Evolutionary conservation across 1,140 invertebrate species (phyloP), one percentile per base, ranked within the genome.

Genomic region (Pseudoatta argentina): DNA sequence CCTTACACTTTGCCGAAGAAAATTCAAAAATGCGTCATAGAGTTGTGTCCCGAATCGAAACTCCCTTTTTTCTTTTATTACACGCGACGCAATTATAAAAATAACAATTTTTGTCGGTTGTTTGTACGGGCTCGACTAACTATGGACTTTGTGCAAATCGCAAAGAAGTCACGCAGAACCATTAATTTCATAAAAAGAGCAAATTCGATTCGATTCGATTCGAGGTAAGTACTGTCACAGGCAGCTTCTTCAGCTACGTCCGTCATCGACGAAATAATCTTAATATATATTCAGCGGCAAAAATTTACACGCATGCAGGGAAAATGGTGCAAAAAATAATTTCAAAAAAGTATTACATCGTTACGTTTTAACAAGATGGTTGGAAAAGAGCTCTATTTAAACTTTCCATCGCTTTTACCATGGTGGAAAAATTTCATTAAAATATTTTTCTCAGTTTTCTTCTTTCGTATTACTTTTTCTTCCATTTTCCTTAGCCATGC

Each of bases 221-320:
- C 10, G 76, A 86, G 85, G 85, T 86, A 86, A 81, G 76, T 86
- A 81, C 51, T 21, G 30, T 48, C 55, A 82, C 14, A 24, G 61
- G 27, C 67, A 73, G 39, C 34, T 64, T 48, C 76, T 69, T 59
- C 64, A 39, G 8, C 55, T 59, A 59, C 66, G 21, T 72, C 66
- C 66, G 51, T 59, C 66, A 34, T 48, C 67, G 67, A 24, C 18
- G 34, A 61, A 55, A 48, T 24, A 39, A 14, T 81, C 27, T 81
- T 81, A 27, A 18, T 48, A 7, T 30, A 44, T 2, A 16, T 39
- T 79, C 57, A 77, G 27, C 18, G n/a, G 21, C 39, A 21, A 83
- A 59, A 48, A 44, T 75, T 24, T 75, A 61, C n/a, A 48, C 57
- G 8, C 24, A 83, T 12, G 8, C 18, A 34, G 21, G 21, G 12